Evolutionary conservation across 2,888 invertebrate species (phyloP), one percentile per base, ranked within the genome.

Genomic region (Carcina quercana): DNA sequence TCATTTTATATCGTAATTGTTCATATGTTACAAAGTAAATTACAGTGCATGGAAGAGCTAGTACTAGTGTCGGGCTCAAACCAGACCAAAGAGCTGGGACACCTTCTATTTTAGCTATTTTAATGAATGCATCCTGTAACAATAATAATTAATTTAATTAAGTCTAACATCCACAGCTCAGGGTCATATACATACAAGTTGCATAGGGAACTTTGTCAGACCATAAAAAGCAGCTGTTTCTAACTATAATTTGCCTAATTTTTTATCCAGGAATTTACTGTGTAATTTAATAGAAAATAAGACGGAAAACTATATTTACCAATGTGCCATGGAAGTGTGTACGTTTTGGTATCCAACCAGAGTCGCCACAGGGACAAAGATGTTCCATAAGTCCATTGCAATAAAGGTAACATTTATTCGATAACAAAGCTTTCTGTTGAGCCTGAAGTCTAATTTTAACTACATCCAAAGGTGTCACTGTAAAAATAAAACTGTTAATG

Each of bases 361-460:
- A 59, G 44, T 70, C 64, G 11, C 87, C 86, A 72, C 96, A 96
- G 8, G 92, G 91, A 67, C 98, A 98, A 20, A 98, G 75, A 66
- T 98, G 98, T 73, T 99, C 99, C 98, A 98, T 98, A 7, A 99
- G 83, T 1, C 99, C 98, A 86, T 99, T 99, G 66, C 97, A 97
- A 71, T 97, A 98, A 5, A 98, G 79, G 66, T 95, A 98, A 72
- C 98, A 97, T 72, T 93, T 93, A 47, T 94, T 93, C 5, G 91
- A 91, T 3, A 91, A 74, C 48, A 92, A 66, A 1, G 91, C 90
- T 53, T 95, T 95, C 58, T 95, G 93, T 70, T 99, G 98, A 2
- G 95, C 91, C 82, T 99, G 99, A 22, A 99, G 85, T 28, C 99
- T 88, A 41, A 98, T 97, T 86, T 99, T 99, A 1, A 99, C 94